Evolutionary conservation across 2,797 vertebrate species (phyloP), one percentile per base, ranked within the genome.

Genomic region (Halcyon leucocephala): DNA sequence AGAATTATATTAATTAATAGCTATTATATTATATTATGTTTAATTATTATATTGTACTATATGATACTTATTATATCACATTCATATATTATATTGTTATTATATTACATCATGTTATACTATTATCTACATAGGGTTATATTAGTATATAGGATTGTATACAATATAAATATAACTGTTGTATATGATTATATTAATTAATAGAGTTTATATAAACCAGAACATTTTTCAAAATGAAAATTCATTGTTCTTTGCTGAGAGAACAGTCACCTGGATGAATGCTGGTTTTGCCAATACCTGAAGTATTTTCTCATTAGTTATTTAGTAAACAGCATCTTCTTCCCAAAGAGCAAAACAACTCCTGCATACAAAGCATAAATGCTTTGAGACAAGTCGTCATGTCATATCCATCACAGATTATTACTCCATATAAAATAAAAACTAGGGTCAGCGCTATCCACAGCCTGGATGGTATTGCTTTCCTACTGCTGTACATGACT

Each of bases 351-450:
- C 12, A 86, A 81, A 94, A n/a, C 37, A 90, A 35, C 77, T 25
- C 21, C 28, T 62, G 49, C 61, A 87, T 46, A 64, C 66, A 82
- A 96, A 93, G 46, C 48, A 58, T 29, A 51, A 89, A 88, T 61
- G 14, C 12, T 92, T 74, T 76, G 35, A 80, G 66, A n/a, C 46
- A 51, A 80, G 26, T 35, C 88, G 90, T 70, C 41, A 90, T 60
- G 46, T 93, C 72, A 96, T 76, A 93, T 80, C 49, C 22, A 89
- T 89, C 58, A 86, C 29, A 49, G 9, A 28, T 89, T 95, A 79
- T 93, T 89, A 79, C 72, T 81, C 55, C 17, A 76, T 69, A 57
- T 67, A 91, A 95, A 92, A 90, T 58, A 89, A 95, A 95, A 85
- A 41, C 39, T 91, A 93, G 58, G 74, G 77, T 86, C 5, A 21